Evolutionary conservation across 2,113 vertebrate species (phyloP).

Genomic region (Gymnobelideus leadbeateri): DNA sequence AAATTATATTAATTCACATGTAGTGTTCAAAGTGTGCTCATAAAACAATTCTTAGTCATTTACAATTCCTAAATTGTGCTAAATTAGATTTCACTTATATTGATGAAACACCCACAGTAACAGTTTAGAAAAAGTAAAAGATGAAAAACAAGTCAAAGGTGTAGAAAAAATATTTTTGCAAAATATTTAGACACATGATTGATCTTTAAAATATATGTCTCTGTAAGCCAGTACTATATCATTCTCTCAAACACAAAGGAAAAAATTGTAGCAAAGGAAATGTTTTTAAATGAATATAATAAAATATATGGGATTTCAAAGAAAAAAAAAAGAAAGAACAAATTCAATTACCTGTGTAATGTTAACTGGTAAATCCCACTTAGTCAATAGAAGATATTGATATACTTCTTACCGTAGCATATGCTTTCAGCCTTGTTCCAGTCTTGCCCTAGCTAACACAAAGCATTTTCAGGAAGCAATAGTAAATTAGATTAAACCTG

Average conservation of each 20-base stretch:
- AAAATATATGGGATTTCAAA: too few species aligned
- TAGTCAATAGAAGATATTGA: neutral
- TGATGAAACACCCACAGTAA: neutral
- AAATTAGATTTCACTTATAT: slow-evolving; percentile 60
- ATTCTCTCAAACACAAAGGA: slow-evolving; percentile 83
- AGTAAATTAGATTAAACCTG: neutral
- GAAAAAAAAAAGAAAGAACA: neutral
- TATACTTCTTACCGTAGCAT: neutral
- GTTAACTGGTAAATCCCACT: neutral
- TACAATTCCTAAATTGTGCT: slow-evolving; percentile 77
- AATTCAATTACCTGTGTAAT: neutral
- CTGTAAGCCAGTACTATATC: slow-evolving; percentile 79
- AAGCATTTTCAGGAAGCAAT: neutral
- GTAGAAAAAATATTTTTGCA: slow-evolving; percentile 71
- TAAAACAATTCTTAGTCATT: neutral
- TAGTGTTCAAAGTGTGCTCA: slow-evolving; percentile 82
- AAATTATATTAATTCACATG: slow-evolving; percentile 85
- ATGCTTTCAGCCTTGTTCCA: slow-evolving; percentile 12
- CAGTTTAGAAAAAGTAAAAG: neutral
- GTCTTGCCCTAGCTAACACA: neutral
- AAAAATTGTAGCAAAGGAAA: slow-evolving; percentile 85
- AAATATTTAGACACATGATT: slow-evolving; percentile 71
- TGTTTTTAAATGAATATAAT: too few species aligned
- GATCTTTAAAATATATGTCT: slow-evolving; percentile 84
- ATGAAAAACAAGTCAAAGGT: slow-evolving; percentile 76